These are phyloP conservation scores for Delphinapterus leucas DNA, from an alignment of 2,113 vertebrate species.

Conservation along the genomic window DNA sequence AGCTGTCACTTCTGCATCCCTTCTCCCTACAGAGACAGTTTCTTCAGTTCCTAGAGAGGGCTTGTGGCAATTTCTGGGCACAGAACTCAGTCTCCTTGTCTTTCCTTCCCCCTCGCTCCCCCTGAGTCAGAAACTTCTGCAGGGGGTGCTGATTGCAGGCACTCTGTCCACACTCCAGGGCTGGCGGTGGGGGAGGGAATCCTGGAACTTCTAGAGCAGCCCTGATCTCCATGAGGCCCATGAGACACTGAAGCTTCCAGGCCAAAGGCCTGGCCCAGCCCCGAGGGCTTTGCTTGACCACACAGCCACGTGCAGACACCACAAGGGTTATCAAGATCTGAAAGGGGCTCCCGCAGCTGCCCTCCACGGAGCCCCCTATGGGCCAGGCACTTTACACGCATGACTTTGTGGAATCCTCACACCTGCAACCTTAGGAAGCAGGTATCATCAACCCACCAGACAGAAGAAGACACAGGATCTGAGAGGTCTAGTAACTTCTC, in stretches of 20 bases:
- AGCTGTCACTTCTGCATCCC: accelerated
- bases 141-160: background rate
- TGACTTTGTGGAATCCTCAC: background rate
- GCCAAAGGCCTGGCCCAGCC: background rate
- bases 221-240: background rate
- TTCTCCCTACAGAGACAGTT: too few species aligned
- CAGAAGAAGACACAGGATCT: background rate
- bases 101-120: background rate
- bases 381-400: background rate
- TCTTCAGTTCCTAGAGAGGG: background rate
- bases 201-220: background rate
- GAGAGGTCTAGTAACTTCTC: background rate
- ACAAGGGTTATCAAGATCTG: accelerated
- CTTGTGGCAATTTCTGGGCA: background rate
- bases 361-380: background rate
- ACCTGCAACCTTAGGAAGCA: background rate
- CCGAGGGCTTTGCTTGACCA: background rate
- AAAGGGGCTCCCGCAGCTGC: background rate
- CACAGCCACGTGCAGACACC: background rate
- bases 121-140: background rate
- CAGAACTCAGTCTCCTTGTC: background rate
- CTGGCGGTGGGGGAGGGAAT: accelerated
- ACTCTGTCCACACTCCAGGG: background rate
- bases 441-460: background rate
- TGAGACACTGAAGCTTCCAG: accelerated